Percentiles rank a stretch among this genome's conserved stretches.
Evolutionary conservation across 2,797 vertebrate genomes (phyloP).

Genomic region (Valencia hispanica): DNA sequence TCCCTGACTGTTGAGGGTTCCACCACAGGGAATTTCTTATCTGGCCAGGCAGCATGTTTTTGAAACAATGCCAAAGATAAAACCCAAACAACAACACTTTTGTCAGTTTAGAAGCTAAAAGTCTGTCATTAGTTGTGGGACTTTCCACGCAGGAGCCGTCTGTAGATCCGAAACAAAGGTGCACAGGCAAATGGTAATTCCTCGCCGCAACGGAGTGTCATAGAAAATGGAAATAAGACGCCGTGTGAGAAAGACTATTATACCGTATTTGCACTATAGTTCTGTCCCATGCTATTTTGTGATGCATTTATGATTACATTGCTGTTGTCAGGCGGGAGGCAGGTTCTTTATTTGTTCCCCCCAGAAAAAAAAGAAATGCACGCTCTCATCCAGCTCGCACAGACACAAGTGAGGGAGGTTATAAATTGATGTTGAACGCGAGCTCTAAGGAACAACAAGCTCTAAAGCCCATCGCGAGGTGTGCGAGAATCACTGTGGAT

Average conservation of each 20-base stretch:
- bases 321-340: slow-evolving; percentile 39
- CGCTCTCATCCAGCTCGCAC: slow-evolving; percentile 48
- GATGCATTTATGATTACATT: slow-evolving; percentile 47
- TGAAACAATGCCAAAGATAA: slow-evolving; percentile 74
- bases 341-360: slow-evolving; percentile 2
- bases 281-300: slow-evolving; percentile 40
- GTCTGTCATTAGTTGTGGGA: slow-evolving; percentile 64
- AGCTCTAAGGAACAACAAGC: slow-evolving; percentile 54
- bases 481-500: slow-evolving; percentile 72
- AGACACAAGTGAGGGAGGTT: slow-evolving; percentile 37
- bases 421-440: slow-evolving; percentile 56
- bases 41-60: slow-evolving; percentile 71
- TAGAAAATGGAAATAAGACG: slow-evolving; percentile 62
- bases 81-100: slow-evolving; percentile 67
- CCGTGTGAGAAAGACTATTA: slow-evolving; percentile 47
- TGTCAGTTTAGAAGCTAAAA: slow-evolving; percentile 68
- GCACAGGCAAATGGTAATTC: slow-evolving; percentile 47
- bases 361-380: slow-evolving; percentile 28
- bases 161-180: slow-evolving; percentile 50
- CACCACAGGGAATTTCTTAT: slow-evolving; percentile 69
- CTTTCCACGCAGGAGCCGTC: slow-evolving; percentile 45
- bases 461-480: slow-evolving; percentile 68
- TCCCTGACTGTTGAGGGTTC: slow-evolving; percentile 58
- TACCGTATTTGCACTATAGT: slow-evolving; percentile 29
- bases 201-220: slow-evolving; percentile 35